Evolutionary conservation across 2,888 invertebrate species (phyloP).

Genomic region (Chironomus tentans): DNA sequence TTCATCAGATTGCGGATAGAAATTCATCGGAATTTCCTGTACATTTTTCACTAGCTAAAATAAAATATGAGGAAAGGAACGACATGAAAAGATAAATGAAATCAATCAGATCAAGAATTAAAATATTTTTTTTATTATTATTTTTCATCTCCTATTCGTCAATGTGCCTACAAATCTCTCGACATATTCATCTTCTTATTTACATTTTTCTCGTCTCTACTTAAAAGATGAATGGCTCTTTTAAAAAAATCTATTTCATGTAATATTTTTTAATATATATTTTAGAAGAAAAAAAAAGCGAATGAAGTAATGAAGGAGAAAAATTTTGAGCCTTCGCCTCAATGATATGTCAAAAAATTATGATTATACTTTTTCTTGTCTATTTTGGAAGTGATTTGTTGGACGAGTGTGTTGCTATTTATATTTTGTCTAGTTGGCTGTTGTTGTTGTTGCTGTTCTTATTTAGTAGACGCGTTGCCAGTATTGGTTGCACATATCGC

Average conservation of each 20-base stretch:
- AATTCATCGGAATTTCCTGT: too few species aligned
- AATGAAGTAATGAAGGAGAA: not conserved
- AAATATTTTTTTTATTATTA: not conserved
- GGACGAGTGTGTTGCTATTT: too few species aligned
- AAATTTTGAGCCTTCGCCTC: not conserved
- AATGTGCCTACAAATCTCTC: not conserved
- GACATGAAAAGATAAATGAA: slow-evolving; percentile 2
- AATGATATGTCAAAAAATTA: slow-evolving; percentile 26
- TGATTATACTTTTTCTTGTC: not conserved
- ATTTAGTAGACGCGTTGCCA: too few species aligned
- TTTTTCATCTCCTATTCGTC: not conserved
- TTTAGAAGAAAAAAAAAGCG: not conserved
- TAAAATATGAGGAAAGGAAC: not conserved
- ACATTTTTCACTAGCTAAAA: too few species aligned
- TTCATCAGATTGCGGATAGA: too few species aligned
- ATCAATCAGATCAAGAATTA: slow-evolving; percentile 5
- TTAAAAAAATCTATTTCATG: slow-evolving; percentile 11
- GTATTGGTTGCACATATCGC: too few species aligned
- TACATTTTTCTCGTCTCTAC: not conserved
- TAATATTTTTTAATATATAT: too few species aligned
- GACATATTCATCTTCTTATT: not conserved
- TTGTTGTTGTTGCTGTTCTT: too few species aligned
- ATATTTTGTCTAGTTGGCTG: too few species aligned
- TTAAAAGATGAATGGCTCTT: slow-evolving; percentile 10
- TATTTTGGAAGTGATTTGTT: too few species aligned